Evolutionary conservation across 2,888 invertebrate species (phyloP), one percentile per base, ranked within the genome.

Genomic region (Lomographa bimaculata): DNA sequence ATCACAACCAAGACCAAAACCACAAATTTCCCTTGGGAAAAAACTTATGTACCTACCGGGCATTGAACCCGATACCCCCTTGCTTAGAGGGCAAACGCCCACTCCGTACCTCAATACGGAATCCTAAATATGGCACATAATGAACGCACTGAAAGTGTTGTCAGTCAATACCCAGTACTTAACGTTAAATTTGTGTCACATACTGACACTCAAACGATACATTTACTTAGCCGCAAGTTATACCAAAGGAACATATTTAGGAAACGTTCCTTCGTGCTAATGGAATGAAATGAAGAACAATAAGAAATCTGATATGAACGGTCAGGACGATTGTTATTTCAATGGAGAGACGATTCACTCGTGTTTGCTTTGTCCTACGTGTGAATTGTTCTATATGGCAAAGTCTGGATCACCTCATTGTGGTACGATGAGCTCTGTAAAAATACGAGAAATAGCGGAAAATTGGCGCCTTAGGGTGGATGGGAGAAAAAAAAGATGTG

Each of bases 251-350:
- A 69, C 71, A 73, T 59, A 64, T 64, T 50, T 34, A 41, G 44
- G 58, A 64, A 72, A 58, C 67, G 64, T 80, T 65, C 57, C 63
- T 66, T 64, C 56, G 70, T 77, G 71, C 71, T 81, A 84, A 83
- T 84, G 79, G 83, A 77, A 79, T 64, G 74, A 70, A 75, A 71
- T 69, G 68, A 73, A 70, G 68, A 80, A 85, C 84, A 85, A 84
- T 78, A 75, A 72, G 84, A 76, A 85, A 86, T 85, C 80, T 66
- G 84, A 85, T 84, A 84, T 82, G 72, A 82, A 79, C 76, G 78
- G 76, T 71, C 70, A 58, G 56, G 53, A 66, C 63, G 61, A 71
- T 72, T 84, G 81, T 84, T 86, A 79, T 86, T 83, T 75, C 78
- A 79, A 77, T 70, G 57, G 66, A 50, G 57, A 57, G 43, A 59